Evolutionary conservation across 2,888 invertebrate genomes (phyloP).

Genomic region (Folsomia candida): DNA sequence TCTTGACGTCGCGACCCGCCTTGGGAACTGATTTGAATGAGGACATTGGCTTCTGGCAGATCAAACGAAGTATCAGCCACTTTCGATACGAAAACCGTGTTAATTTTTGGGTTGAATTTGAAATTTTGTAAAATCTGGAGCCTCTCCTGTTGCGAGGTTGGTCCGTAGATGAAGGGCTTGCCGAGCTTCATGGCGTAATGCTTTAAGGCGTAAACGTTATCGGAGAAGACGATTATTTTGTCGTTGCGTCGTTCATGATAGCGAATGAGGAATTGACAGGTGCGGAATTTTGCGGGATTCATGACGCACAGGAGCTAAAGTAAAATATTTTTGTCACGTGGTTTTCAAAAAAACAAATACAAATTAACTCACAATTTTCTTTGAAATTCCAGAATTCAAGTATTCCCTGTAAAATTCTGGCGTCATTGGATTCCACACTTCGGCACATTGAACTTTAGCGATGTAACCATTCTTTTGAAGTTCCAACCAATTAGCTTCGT

Average conservation of each 20-base stretch:
- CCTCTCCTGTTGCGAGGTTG: slow-evolving; percentile 91
- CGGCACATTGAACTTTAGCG: slow-evolving; percentile 97
- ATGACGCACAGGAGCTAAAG: slow-evolving; percentile 83
- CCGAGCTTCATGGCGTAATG: slow-evolving; percentile 97
- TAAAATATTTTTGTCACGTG: too few species aligned
- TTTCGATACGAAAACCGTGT: slow-evolving; percentile 99
- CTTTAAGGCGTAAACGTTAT: slow-evolving; percentile 96
- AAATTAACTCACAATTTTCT: slow-evolving; percentile 72
- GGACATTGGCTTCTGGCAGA: slow-evolving; percentile 97
- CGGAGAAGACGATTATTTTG: slow-evolving; percentile 98
- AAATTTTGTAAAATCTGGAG: slow-evolving; percentile 99
- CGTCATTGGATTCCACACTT: slow-evolving; percentile 99
- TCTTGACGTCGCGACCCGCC: slow-evolving; percentile 97
- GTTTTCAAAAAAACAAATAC: too few species aligned
- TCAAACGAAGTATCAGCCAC: slow-evolving; percentile 99
- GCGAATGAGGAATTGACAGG: slow-evolving; percentile 90
- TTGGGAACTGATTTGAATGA: slow-evolving; percentile 98
- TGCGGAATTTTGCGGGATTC: slow-evolving; percentile 98
- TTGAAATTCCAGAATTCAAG: slow-evolving; percentile 81
- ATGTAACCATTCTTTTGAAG: slow-evolving; percentile 92
- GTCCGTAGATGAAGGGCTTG: slow-evolving; percentile 97
- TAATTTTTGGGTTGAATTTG: slow-evolving; percentile 96
- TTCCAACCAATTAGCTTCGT: slow-evolving; percentile 99
- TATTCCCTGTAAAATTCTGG: slow-evolving; percentile 99
- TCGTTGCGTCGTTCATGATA: slow-evolving; percentile 93